Conservation (phyloP, 2,797 vertebrate species). For the Macropodus opercularis region DNA sequence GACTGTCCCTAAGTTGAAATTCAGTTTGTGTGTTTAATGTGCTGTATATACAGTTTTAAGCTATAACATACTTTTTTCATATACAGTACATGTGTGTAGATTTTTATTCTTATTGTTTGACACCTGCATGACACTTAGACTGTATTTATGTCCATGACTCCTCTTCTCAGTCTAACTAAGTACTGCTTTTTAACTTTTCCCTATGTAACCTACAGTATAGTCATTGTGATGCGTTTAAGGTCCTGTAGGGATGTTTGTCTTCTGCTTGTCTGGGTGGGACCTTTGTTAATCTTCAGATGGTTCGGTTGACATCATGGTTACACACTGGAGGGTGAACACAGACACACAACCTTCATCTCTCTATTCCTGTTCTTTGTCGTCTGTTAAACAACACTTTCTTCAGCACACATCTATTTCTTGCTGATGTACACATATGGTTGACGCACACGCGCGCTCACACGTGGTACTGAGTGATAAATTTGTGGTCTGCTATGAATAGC, state of each 20-base stretch:
- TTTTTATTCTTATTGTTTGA: no score
- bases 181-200: no score
- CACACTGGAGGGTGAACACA: constrained; percentile 41
- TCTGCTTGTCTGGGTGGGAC: constrained; percentile 43
- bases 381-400: constrained; percentile 23
- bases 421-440: constrained; percentile 26
- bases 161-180: no score
- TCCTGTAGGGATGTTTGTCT: constrained; percentile 45
- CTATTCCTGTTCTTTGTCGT: constrained; percentile 8
- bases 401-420: constrained; percentile 21
- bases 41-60: no score
- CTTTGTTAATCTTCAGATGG: constrained; percentile 54
- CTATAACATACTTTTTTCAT: no score
- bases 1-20: no score
- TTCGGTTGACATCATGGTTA: constrained; percentile 67
- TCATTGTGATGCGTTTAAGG: constrained; percentile 51
- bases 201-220: constrained; percentile 31
- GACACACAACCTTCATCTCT: constrained; percentile 7
- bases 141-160: no score
- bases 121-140: no score
- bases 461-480: constrained; percentile 66
- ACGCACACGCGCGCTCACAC: constrained; percentile 44
- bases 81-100: no score
- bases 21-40: no score
- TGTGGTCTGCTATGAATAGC: constrained; percentile 76